phyloP scores from a whole-genome alignment of 2,888 invertebrate species.

The Eristalis intricaria region DNA sequence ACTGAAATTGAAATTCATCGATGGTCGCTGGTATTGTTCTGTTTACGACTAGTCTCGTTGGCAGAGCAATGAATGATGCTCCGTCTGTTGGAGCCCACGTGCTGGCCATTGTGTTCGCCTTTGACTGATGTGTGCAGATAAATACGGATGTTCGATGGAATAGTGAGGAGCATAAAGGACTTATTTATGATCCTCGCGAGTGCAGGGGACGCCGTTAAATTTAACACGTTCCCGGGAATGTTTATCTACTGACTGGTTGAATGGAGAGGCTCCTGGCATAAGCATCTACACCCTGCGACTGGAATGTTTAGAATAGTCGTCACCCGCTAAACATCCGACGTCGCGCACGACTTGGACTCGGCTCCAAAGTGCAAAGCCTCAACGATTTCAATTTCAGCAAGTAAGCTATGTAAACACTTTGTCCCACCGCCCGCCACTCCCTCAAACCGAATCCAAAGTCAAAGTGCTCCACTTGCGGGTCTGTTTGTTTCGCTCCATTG shows the following conservation, averaged over 20 bases:
- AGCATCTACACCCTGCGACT: no score
- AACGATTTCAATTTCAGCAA: not conserved
- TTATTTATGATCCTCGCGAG: slow-evolving; percentile 2
- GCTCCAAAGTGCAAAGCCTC: not conserved
- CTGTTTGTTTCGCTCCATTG: not conserved
- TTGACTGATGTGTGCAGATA: slow-evolving; percentile 6
- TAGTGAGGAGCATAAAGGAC: not conserved
- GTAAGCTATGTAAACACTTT: not conserved
- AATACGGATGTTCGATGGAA: not conserved
- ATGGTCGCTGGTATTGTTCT: not conserved
- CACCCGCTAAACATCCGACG: not conserved
- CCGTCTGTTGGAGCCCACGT: not conserved
- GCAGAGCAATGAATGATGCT: not conserved
- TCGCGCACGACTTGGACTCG: not conserved
- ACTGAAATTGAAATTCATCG: slow-evolving; percentile 52
- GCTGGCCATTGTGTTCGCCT: not conserved
- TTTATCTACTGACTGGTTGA: not conserved
- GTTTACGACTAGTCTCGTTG: not conserved
- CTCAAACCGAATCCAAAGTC: not conserved
- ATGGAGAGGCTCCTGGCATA: no score
- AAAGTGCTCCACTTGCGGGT: not conserved
- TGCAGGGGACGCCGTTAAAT: not conserved
- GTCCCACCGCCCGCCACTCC: not conserved
- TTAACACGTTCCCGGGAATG: not conserved
- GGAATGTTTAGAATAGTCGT: not conserved